Percentiles rank a stretch among this genome's conserved stretches.
phyloP scores from a whole-genome alignment of 2,113 vertebrate species.

The Pollachius pollachius region DNA sequence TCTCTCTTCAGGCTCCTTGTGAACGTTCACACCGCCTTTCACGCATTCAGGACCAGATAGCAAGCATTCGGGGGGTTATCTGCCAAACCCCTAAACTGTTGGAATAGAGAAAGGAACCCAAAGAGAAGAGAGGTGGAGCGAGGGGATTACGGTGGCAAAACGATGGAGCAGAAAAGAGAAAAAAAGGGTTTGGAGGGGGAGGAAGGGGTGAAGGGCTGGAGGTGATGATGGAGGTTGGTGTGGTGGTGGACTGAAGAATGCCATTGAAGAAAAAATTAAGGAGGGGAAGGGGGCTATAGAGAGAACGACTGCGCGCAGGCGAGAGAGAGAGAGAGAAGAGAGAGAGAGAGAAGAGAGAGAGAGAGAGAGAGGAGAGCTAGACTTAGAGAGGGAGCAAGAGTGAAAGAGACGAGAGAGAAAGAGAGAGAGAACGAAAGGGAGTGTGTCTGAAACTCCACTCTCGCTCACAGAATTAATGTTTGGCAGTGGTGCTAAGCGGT shows the following conservation, averaged over 20 bases:
- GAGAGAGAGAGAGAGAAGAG: too few species aligned
- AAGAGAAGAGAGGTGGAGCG: constrained; percentile 54
- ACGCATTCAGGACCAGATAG: constrained; percentile 65
- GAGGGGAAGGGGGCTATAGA: background rate
- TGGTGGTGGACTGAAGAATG: background rate
- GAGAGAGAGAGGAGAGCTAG: too few species aligned
- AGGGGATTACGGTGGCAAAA: constrained; percentile 65
- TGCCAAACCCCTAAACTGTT: constrained; percentile 64
- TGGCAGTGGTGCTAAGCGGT: constrained; percentile 9
- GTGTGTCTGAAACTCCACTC: too few species aligned
- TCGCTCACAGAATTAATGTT: constrained; percentile 51
- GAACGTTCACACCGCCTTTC: constrained; percentile 68
- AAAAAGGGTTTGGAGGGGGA: background rate
- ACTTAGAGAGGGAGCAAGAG: too few species aligned
- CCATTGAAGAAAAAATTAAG: background rate
- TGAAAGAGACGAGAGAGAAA: too few species aligned
- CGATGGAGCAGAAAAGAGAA: constrained; percentile 51
- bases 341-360: too few species aligned
- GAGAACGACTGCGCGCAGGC: too few species aligned
- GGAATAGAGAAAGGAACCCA: constrained; percentile 56
- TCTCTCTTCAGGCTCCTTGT: constrained; percentile 71
- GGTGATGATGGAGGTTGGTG: background rate
- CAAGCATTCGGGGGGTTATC: constrained; percentile 69
- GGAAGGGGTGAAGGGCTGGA: constrained; percentile 38
- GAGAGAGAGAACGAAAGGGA: too few species aligned